These are phyloP conservation scores for Phalloptychus januarius DNA, from an alignment of 2,797 vertebrate genomes.

Conservation along the genomic window DNA sequence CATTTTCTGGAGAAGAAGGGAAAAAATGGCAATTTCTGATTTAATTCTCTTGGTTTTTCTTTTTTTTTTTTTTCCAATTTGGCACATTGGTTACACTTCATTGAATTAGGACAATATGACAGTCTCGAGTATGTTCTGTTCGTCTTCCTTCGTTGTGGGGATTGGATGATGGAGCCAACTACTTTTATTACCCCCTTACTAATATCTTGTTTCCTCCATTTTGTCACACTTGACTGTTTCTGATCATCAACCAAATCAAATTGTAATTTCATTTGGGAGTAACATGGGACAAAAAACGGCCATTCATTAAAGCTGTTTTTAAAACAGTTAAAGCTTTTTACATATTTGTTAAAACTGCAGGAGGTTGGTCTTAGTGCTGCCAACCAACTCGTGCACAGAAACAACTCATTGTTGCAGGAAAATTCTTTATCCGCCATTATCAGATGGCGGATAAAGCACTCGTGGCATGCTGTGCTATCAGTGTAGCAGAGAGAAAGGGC, in stretches of 20 bases:
- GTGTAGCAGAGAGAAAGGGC: too few species aligned
- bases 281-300: background rate
- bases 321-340: background rate
- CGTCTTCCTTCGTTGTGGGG: background rate
- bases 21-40: background rate
- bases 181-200: too few species aligned
- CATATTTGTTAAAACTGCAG: too few species aligned
- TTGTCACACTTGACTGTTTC: background rate
- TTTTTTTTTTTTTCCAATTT: background rate
- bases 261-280: background rate
- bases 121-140: background rate
- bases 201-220: background rate
- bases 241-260: background rate
- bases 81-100: background rate
- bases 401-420: too few species aligned
- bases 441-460: too few species aligned
- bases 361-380: too few species aligned
- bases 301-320: background rate
- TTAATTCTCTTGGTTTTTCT: background rate
- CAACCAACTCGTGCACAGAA: too few species aligned
- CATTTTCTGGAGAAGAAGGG: conserved; percentile 4
- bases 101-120: background rate
- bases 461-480: too few species aligned
- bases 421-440: too few species aligned
- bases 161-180: background rate